Base-by-base conservation (phyloP, 2,888 invertebrate species). In the Phalangium opilio region DNA sequence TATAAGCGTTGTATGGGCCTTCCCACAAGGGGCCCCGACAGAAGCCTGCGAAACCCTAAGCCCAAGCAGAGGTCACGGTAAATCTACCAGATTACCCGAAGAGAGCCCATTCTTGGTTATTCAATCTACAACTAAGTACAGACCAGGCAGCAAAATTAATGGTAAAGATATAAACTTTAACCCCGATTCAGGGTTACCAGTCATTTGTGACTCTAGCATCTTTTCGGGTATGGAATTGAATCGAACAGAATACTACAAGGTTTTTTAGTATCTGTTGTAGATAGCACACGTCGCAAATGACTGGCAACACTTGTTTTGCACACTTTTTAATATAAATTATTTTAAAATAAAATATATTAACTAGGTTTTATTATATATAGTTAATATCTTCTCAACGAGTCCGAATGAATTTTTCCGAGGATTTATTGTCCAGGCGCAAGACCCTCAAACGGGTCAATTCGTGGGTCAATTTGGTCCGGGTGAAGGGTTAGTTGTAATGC, bases 391-490 rank as follows among this genome's bases (percentile, higher is more conserved):
- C 14, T 39, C 45, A 15, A 12, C 18, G 10, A 47, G 48, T n/a
- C 32, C 49, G 4, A 42, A 47, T 15, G 45, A 45, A 3, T 45
- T 33, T 8, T 56, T 56, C 46, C 46, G 50, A 41, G 55, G 55
- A 11, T 55, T 56, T 20, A 41, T 56, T 38, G 53, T 56, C 8
- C 56, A 56, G 50, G 56, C 56, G 10, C 34, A 55, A 10, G 55
- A 56, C 36, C 49, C 51, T 20, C 40, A 48, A 17, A 41, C 50
- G 1, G 48, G 51, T 3, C 42, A 50, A 19, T 50, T 38, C 19
- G 45, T 56, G 17, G 55, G 55, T 14, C 34, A 47, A 5, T 56
- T 56, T 21, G 33, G 51, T 19, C 48, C 50, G 12, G 52, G 52
- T 7, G 49, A 53, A 20, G 56, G 56, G 10, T 43, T 56, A 17